Evolutionary conservation across 1,140 invertebrate genomes (phyloP), one percentile per base, ranked within the genome.

Genomic region (Eriosoma lanigerum): DNA sequence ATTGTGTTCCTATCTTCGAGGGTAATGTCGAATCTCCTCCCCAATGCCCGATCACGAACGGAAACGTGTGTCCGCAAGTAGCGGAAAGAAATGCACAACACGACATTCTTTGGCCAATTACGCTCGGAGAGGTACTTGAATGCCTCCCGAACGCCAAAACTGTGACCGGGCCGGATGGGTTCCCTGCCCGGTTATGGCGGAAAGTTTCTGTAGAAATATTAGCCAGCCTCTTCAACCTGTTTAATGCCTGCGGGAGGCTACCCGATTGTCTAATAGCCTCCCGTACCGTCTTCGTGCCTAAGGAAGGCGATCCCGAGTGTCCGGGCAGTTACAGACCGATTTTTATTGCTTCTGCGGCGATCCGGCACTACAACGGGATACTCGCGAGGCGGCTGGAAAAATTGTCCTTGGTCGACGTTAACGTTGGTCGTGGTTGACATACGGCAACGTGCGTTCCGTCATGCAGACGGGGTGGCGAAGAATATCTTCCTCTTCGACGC

Each of bases 41-140:
- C n/a, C n/a, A 15, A 1, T 1, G 15, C 64, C 64, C 38, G 64
- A 1, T 1, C 64, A 15, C n/a, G n/a, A n/a, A n/a, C n/a, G n/a
- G n/a, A n/a, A n/a, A n/a, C n/a, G 21, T 9, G 4, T 21, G 6
- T 13, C 58, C 10, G 15, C 4, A 0, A 1, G 17, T 1, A 3
- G 5, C 60, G 17, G 1, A 0, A 1, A 1, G 19, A 1, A 13
- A 48, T 3, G 0, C n/a, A n/a, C n/a, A n/a, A n/a, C n/a, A n/a
- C n/a, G n/a, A n/a, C n/a, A 12, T 48, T 0, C 4, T 15, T 0
- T 21, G 2, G 0, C 24, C 46, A 0, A 26, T 32, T 1, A 1
- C 24, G 1, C 0, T n/a, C 6, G 12, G 6, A 9, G 68, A 72
- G 1, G 68, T 52, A 0, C 0, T 5, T 0, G 13, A 72, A 5